Percentiles rank a stretch among this genome's conserved stretches.
phyloP scores from a whole-genome alignment of 2,888 invertebrate genomes.

The Protula sp. region DNA sequence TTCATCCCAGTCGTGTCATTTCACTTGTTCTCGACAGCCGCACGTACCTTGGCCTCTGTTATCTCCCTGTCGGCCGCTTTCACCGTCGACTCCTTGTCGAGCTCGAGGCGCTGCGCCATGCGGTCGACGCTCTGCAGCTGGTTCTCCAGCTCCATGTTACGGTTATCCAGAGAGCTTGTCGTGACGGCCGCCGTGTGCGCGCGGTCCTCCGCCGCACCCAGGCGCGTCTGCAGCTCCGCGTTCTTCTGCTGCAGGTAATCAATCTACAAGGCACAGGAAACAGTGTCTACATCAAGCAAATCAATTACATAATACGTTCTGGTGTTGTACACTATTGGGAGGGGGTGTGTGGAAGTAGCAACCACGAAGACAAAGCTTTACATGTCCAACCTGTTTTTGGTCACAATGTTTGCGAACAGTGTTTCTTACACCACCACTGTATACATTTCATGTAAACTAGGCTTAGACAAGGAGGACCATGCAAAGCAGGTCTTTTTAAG shows the following conservation, averaged over 20 bases:
- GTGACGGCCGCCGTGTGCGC: slow-evolving; percentile 27
- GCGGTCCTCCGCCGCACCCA: slow-evolving; percentile 27
- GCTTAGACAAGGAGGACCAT: too few relatives aligned
- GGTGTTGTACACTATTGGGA: too few relatives aligned
- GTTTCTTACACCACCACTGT: too few relatives aligned
- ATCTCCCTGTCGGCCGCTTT: slow-evolving; percentile 46
- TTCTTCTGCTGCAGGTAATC: slow-evolving; percentile 53
- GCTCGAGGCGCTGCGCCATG: slow-evolving; percentile 40
- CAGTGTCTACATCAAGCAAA: neutral
- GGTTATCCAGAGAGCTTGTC: slow-evolving; percentile 25
- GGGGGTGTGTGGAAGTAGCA: too few relatives aligned
- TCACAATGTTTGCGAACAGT: too few relatives aligned
- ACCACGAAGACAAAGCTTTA: too few relatives aligned
- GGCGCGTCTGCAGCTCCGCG: slow-evolving; percentile 43
- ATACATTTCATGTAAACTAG: too few relatives aligned
- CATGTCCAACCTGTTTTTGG: too few relatives aligned
- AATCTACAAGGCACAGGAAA: slow-evolving; percentile 23
- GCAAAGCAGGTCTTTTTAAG: too few relatives aligned
- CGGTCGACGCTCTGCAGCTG: slow-evolving; percentile 43
- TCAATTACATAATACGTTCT: too few relatives aligned
- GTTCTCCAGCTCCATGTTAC: slow-evolving; percentile 34
- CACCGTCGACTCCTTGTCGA: slow-evolving; percentile 43
- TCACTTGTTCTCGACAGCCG: too few relatives aligned
- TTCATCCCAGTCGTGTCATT: too few relatives aligned
- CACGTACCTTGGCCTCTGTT: slow-evolving; percentile 38